phyloP scores from a whole-genome alignment of 2,113 vertebrate genomes.

The Bujurquina vittata region DNA sequence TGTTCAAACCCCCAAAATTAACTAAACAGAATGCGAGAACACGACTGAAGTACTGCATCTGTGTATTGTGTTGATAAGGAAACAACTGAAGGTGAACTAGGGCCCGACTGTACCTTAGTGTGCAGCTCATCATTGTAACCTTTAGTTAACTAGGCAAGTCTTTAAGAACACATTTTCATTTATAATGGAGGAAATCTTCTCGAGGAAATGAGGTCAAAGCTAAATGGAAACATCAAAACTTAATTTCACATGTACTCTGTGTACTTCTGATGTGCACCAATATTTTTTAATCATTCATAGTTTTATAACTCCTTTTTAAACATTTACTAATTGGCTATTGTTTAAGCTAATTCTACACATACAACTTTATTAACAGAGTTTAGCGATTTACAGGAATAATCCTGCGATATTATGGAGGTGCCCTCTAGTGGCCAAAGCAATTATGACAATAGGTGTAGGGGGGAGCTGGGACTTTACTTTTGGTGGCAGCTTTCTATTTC shows the following conservation, averaged over 20 bases:
- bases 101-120: neutral
- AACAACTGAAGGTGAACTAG: neutral
- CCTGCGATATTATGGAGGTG: no score
- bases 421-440: no score
- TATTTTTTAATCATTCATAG: neutral
- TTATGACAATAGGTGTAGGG: no score
- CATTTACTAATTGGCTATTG: neutral
- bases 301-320: neutral
- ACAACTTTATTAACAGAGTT: neutral
- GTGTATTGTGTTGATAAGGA: neutral
- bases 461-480: no score
- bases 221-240: rapidly evolving
- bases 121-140: neutral
- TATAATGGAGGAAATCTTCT: rapidly evolving
- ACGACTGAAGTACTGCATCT: no score
- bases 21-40: no score
- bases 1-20: neutral
- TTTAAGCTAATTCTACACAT: neutral
- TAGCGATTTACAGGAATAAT: no score
- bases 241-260: neutral
- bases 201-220: neutral
- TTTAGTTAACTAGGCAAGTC: neutral
- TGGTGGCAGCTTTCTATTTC: no score
- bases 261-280: neutral
- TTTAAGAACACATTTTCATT: neutral